A percentile compares a stretch with the other conserved stretches of the same genome.
Conservation (phyloP, 2,888 invertebrate genomes). For the Eremobia ochroleuca region DNA sequence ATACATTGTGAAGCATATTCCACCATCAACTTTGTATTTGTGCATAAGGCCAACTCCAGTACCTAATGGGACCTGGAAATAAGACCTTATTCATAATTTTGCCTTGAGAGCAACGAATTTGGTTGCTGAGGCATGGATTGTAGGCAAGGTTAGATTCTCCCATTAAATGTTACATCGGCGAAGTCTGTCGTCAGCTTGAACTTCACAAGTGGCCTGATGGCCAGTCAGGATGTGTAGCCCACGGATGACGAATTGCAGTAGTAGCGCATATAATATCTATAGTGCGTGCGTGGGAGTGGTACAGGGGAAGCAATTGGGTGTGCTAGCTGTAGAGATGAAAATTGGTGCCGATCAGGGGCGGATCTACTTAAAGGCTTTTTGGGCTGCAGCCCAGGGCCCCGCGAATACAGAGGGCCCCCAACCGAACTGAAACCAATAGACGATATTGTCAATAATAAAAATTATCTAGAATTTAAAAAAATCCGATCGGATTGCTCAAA, state of each 20-base stretch:
- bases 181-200: background rate
- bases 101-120: background rate
- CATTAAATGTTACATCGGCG: background rate
- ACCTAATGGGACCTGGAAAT: slow-evolving; percentile 30
- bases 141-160: background rate
- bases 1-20: slow-evolving; percentile 16
- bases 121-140: background rate
- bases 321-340: background rate
- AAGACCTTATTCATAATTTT: background rate
- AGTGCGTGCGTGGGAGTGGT: background rate
- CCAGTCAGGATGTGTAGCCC: background rate
- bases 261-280: background rate
- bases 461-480: too few relatives aligned
- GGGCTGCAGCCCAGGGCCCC: too few relatives aligned
- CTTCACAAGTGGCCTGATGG: background rate
- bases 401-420: too few relatives aligned
- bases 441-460: too few relatives aligned
- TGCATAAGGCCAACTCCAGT: slow-evolving; percentile 24
- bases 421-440: too few relatives aligned
- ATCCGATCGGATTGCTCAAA: too few relatives aligned
- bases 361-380: too few relatives aligned
- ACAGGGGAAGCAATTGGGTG: background rate
- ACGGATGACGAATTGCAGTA: background rate
- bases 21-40: slow-evolving; percentile 25
- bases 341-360: too few relatives aligned